Evolutionary conservation across 2,888 invertebrate genomes (phyloP).

Genomic region (Campaea margaritaria): DNA sequence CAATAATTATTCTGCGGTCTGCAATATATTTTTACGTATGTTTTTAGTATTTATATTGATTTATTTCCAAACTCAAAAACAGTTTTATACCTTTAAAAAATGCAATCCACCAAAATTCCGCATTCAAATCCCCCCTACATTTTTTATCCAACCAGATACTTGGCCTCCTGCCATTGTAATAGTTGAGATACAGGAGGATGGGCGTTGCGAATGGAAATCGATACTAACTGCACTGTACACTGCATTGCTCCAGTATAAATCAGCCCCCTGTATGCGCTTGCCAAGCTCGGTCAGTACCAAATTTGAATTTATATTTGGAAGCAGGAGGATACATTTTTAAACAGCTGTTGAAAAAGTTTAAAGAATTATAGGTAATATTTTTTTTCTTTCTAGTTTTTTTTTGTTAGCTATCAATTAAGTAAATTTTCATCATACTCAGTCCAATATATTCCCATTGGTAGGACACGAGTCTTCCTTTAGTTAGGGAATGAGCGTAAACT

Average conservation of each 20-base stretch:
- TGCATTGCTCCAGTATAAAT: slow-evolving; percentile 85
- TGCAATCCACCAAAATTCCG: neutral
- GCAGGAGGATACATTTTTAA: slow-evolving; percentile 5
- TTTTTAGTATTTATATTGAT: too few relatives aligned
- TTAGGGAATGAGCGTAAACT: too few relatives aligned
- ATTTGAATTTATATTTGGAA: slow-evolving; percentile 5
- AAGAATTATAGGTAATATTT: too few relatives aligned
- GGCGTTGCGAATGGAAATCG: slow-evolving; percentile 83
- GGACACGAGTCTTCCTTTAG: too few relatives aligned
- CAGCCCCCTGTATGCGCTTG: slow-evolving; percentile 75
- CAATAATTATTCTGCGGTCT: too few relatives aligned
- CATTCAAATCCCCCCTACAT: slow-evolving; percentile 3
- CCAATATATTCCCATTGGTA: too few relatives aligned
- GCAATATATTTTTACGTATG: too few relatives aligned
- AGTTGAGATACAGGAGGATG: slow-evolving; percentile 74
- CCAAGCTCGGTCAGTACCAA: slow-evolving; percentile 55
- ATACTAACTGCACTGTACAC: slow-evolving; percentile 85
- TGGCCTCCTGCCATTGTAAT: slow-evolving; percentile 78
- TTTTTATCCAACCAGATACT: slow-evolving; percentile 58
- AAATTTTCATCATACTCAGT: too few relatives aligned
- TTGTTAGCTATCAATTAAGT: too few relatives aligned
- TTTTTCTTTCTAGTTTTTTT: too few relatives aligned
- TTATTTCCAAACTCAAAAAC: too few relatives aligned
- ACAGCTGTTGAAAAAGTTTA: too few relatives aligned
- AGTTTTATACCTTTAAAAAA: neutral